Percentiles rank a stretch among this genome's conserved stretches.
These are phyloP conservation scores for Paracanthobrama guichenoti DNA, from an alignment of 2,113 vertebrate genomes.

Conservation along the genomic window DNA sequence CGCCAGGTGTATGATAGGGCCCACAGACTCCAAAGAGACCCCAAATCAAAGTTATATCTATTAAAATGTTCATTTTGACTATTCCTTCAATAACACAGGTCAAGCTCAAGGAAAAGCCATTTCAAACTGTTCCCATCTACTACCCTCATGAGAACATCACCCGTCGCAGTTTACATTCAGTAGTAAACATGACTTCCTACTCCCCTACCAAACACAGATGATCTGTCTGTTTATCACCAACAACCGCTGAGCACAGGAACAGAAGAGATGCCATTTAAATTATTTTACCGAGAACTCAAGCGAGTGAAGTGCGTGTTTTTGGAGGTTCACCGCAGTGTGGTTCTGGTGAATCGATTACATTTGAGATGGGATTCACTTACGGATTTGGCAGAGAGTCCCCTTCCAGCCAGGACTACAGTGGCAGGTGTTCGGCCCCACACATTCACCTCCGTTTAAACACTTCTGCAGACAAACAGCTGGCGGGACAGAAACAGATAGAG, in stretches of 20 bases:
- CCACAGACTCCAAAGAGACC: too few species aligned
- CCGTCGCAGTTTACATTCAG: background rate
- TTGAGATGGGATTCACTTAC: conserved; percentile 69
- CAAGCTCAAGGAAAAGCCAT: background rate
- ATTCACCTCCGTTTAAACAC: conserved; percentile 74
- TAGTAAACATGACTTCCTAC: background rate
- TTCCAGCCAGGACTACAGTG: conserved; percentile 68
- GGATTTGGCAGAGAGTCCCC: conserved; percentile 75
- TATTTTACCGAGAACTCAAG: background rate
- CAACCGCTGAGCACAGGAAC: background rate
- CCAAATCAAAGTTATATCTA: too few species aligned
- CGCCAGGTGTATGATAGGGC: too few species aligned
- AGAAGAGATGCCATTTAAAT: conserved; percentile 31
- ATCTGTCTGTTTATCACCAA: background rate
- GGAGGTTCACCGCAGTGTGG: background rate
- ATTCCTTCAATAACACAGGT: background rate
- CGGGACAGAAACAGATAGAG: background rate
- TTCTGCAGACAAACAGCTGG: conserved; percentile 78
- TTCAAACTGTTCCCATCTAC: background rate
- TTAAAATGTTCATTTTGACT: background rate
- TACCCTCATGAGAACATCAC: background rate
- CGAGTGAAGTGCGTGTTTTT: background rate
- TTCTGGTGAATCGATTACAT: background rate
- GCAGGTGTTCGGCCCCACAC: conserved; percentile 70
- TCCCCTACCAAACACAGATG: background rate